Percentiles rank a stretch among this genome's conserved stretches.
phyloP scores from a whole-genome alignment of 2,113 vertebrate species.

The Eptesicus fuscus region DNA sequence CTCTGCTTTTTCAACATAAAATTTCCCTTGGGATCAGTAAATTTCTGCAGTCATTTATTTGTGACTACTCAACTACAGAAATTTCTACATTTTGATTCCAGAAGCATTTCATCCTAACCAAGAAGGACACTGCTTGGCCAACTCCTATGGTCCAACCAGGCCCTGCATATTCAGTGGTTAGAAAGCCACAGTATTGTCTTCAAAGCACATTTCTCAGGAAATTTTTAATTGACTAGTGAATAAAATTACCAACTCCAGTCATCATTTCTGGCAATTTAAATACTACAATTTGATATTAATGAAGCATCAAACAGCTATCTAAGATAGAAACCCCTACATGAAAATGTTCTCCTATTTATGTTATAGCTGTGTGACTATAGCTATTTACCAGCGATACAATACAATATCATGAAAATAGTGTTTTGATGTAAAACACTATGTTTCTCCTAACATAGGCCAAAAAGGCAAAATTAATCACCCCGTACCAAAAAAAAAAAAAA shows the following conservation, averaged over 20 bases:
- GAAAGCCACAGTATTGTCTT: fast-evolving
- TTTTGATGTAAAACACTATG: neutral
- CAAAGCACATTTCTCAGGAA: neutral
- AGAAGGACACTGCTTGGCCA: neutral
- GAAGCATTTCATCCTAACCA: fast-evolving
- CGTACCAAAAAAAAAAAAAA: neutral
- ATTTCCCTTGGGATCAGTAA: neutral
- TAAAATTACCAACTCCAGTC: neutral
- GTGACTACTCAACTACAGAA: neutral
- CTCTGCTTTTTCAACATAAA: neutral
- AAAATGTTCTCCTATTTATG: neutral
- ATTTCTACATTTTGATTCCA: neutral
- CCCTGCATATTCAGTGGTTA: neutral
- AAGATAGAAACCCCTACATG: neutral
- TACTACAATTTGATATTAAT: neutral
- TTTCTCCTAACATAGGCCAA: neutral
- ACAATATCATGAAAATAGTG: neutral
- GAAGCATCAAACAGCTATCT: neutral
- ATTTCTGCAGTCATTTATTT: neutral
- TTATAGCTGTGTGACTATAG: neutral
- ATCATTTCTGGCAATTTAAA: neutral
- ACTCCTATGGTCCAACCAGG: fast-evolving
- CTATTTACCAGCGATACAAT: neutral
- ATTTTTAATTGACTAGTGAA: neutral
- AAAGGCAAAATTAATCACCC: neutral